These are phyloP conservation scores for Leptodirus hochenwartii DNA, from an alignment of 2,888 invertebrate genomes.

Conservation along the genomic window DNA sequence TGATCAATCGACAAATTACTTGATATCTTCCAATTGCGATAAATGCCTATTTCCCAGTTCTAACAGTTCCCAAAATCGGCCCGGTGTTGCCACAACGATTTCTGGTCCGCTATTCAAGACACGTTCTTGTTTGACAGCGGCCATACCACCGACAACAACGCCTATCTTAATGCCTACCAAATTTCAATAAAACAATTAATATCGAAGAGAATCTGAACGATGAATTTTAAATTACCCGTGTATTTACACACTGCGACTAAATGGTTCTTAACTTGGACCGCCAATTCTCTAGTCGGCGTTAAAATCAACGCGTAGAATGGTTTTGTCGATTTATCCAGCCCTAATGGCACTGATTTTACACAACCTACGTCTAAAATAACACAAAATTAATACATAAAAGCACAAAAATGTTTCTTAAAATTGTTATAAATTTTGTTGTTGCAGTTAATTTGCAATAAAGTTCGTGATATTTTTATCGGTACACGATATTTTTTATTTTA, in stretches of 20 bases:
- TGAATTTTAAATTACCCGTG: too few species aligned
- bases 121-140: slow-evolving; percentile 84
- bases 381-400: slow-evolving; percentile 7
- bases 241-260: slow-evolving; percentile 61
- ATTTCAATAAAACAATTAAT: not conserved
- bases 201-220: not conserved
- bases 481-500: slow-evolving; percentile 11
- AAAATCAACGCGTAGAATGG: slow-evolving; percentile 70
- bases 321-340: slow-evolving; percentile 25
- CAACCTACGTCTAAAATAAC: slow-evolving; percentile 34
- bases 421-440: slow-evolving; percentile 16
- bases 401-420: slow-evolving; percentile 13
- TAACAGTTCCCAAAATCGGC: slow-evolving; percentile 88
- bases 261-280: slow-evolving; percentile 85
- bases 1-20: slow-evolving; percentile 35
- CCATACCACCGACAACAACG: slow-evolving; percentile 86
- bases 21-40: slow-evolving; percentile 48
- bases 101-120: slow-evolving; percentile 70
- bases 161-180: slow-evolving; percentile 43
- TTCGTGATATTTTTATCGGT: slow-evolving; percentile 3
- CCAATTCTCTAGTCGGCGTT: slow-evolving; percentile 92
- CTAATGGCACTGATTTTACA: slow-evolving; percentile 34
- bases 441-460: slow-evolving; percentile 1
- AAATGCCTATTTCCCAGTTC: slow-evolving; percentile 61
- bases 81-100: slow-evolving; percentile 93